Evolutionary conservation across 2,888 invertebrate species (phyloP).

Genomic region (Lasius platythorax): DNA sequence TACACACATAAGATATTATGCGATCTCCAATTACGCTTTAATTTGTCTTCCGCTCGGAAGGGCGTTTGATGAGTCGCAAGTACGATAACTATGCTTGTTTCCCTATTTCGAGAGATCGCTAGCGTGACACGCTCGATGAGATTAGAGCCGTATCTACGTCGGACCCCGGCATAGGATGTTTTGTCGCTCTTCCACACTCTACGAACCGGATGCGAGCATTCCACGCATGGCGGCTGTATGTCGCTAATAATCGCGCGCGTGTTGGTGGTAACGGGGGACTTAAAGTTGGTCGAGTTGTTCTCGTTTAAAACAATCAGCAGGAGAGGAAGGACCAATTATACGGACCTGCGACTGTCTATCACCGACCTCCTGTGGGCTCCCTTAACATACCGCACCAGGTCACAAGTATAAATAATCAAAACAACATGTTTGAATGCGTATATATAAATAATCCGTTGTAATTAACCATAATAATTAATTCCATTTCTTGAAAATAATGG

Average conservation of each 20-base stretch:
- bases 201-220: constrained; percentile 81
- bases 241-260: constrained; percentile 81
- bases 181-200: constrained; percentile 72
- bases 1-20: not conserved
- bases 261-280: constrained; percentile 79
- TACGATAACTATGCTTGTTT: constrained; percentile 46
- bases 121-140: constrained; percentile 55
- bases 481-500: not conserved
- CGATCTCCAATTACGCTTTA: constrained; percentile 37
- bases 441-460: constrained; percentile 5
- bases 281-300: constrained; percentile 81
- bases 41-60: constrained; percentile 38
- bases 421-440: not conserved
- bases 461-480: not conserved
- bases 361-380: constrained; percentile 70
- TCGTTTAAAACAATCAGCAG: constrained; percentile 85
- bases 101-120: constrained; percentile 50
- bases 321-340: constrained; percentile 85
- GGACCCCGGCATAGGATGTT: constrained; percentile 60
- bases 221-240: constrained; percentile 76
- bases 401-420: constrained; percentile 64
- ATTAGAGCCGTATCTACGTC: constrained; percentile 70
- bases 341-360: constrained; percentile 78
- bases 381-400: constrained; percentile 65
- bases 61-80: constrained; percentile 18